Evolutionary conservation across 2,888 invertebrate species (phyloP).

Genomic region (Caenorhabditis japonica): DNA sequence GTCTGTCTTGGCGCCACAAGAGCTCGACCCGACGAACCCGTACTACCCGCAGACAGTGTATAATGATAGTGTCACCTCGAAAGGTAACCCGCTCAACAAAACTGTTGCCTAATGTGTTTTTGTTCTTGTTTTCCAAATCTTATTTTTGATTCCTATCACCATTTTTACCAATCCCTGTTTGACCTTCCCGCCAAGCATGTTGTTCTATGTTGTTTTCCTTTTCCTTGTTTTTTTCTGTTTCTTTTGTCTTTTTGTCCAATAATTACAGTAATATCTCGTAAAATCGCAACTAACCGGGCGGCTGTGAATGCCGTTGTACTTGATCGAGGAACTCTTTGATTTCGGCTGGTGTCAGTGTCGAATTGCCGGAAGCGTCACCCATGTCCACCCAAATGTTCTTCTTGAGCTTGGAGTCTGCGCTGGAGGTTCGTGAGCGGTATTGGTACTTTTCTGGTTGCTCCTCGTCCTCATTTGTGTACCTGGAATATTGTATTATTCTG

Average conservation of each 20-base stretch:
- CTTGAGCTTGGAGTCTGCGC: constrained; percentile 42
- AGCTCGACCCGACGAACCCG: constrained; percentile 49
- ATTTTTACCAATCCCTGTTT: no score
- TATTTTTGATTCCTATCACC: neutral
- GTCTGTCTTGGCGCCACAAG: constrained; percentile 36
- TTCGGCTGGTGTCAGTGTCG: constrained; percentile 30
- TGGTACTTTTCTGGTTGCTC: constrained; percentile 20
- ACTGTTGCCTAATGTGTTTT: constrained; percentile 13
- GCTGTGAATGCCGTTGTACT: constrained; percentile 40
- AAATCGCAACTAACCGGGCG: constrained; percentile 29
- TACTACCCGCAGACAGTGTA: constrained; percentile 47
- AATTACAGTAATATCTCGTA: neutral
- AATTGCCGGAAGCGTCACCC: constrained; percentile 25
- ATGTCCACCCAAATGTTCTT: constrained; percentile 37
- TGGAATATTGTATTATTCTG: no score
- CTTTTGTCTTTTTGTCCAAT: neutral
- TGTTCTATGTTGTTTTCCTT: constrained; percentile 42
- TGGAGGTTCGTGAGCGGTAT: constrained; percentile 28
- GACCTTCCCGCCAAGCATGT: neutral
- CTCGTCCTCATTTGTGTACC: constrained; percentile 37
- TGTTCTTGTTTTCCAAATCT: constrained; percentile 5
- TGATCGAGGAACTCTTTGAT: constrained; percentile 36
- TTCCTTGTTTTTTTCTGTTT: constrained; percentile 4
- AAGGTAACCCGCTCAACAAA: constrained; percentile 20
- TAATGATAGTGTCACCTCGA: constrained; percentile 14